A percentile compares a stretch with the other conserved stretches of the same genome.
Evolutionary conservation across 2,113 vertebrate species (phyloP).

Genomic region (Cercocebus atys): DNA sequence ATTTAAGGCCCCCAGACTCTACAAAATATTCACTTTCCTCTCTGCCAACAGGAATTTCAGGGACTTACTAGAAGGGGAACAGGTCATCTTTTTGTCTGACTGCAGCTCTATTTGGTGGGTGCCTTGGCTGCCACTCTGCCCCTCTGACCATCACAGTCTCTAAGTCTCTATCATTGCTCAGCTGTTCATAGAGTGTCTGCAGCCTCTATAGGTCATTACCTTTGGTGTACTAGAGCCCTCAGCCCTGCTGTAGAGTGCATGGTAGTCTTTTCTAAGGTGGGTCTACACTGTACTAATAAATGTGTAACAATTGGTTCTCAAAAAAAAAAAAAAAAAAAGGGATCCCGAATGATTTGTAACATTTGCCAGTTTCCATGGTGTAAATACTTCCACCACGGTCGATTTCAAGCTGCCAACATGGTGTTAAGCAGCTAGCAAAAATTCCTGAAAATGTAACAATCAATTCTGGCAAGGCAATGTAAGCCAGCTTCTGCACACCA

Average conservation of each 20-base stretch:
- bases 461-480: not conserved
- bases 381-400: not conserved
- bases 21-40: not conserved
- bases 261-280: not conserved
- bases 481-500: not conserved
- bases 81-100: not conserved
- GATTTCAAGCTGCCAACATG: not conserved
- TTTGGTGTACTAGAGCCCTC: not conserved
- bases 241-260: rapidly evolving
- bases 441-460: not conserved
- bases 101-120: not conserved
- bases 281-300: constrained; percentile 30
- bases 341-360: not conserved
- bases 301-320: not conserved
- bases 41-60: not conserved
- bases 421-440: not conserved
- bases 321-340: not conserved
- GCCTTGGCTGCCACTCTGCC: not conserved
- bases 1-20: not conserved
- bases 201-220: not conserved
- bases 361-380: not conserved
- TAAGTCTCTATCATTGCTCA: not conserved
- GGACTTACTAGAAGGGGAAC: not conserved
- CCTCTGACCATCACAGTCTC: not conserved
- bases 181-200: not conserved